Evolutionary conservation across 2,797 vertebrate genomes (phyloP), one percentile per base, ranked within the genome.

Genomic region (Poecilia picta): DNA sequence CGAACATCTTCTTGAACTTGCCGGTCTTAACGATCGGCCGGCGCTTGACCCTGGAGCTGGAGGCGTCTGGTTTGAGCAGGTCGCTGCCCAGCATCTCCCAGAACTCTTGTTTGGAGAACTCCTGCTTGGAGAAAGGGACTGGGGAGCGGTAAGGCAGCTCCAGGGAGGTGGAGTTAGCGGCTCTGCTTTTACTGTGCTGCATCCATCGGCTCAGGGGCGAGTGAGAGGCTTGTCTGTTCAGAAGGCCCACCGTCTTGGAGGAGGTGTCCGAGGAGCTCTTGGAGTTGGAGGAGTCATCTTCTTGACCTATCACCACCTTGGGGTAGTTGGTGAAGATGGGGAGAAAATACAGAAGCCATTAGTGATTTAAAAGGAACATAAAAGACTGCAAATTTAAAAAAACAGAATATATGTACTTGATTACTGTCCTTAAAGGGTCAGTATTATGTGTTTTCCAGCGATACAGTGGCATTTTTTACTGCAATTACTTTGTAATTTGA

Each of bases 1-100:
- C 98, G 5, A 99, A 98, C 95, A 98, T 97, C 86, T 99, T 99
- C 92, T 97, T 98, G 78, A 97, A 96, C 86, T 97, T 97, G 89
- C 97, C 96, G 0, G 97, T 95, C 49, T 97, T 94, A 4, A 95
- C 95, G 5, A 96, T 95, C 13, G 96, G 97, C 76, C 97, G 95
- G 11, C 93, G 96, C 1, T 95, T 96, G 79, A 96, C 95, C 72
- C 96, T 90, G 39, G 96, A 95, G 73, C 91, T 93, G 7, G 94
- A 95, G 49, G 92, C 90, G 11, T 95, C 94, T 1, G 87, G 85
- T 85, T 96, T 95, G 55, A 95, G 93, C 2, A 96, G 92, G 73
- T 96, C 94, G 7, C 96, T 97, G 36, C 97, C 97, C 73, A 98
- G 89, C 95, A 96, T 95, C 84, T 97, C 96, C 98, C 97, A 98